Percentiles rank a stretch among this genome's conserved stretches.
phyloP scores from a whole-genome alignment of 2,797 vertebrate genomes.

The Benthosema pterotum region DNA sequence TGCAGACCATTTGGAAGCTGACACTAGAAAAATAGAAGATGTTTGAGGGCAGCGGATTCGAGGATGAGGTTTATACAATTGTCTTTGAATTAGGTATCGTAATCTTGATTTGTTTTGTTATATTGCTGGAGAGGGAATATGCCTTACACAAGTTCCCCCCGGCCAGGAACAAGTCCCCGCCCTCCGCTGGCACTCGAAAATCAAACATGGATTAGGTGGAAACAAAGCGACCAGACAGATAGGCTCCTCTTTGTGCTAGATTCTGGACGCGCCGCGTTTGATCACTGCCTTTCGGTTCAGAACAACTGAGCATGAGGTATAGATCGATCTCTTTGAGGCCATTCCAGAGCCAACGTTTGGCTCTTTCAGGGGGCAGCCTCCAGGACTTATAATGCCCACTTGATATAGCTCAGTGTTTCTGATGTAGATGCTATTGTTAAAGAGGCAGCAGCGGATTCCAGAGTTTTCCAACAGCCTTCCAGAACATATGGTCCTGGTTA shows the following conservation, averaged over 20 bases:
- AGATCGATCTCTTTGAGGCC: slow-evolving; percentile 28
- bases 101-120: slow-evolving; percentile 35
- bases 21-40: slow-evolving; percentile 15
- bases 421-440: slow-evolving; percentile 75
- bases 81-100: slow-evolving; percentile 8
- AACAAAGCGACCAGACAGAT: slow-evolving; percentile 24
- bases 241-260: slow-evolving; percentile 34
- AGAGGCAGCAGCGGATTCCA: slow-evolving; percentile 71
- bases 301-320: slow-evolving; percentile 25
- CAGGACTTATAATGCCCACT: slow-evolving; percentile 52
- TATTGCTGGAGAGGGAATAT: slow-evolving; percentile 35
- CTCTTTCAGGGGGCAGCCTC: slow-evolving; percentile 20
- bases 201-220: slow-evolving; percentile 41
- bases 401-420: slow-evolving; percentile 58
- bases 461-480: slow-evolving; percentile 73
- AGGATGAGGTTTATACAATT: slow-evolving; percentile 25
- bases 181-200: slow-evolving; percentile 36
- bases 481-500: slow-evolving; percentile 81
- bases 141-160: slow-evolving; percentile 18
- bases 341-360: slow-evolving; percentile 21
- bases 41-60: slow-evolving; percentile 16
- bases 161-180: slow-evolving; percentile 28
- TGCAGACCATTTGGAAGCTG: slow-evolving; percentile 13
- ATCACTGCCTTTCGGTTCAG: slow-evolving; percentile 8
- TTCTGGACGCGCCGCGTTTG: not conserved